These are phyloP conservation scores for Nyctibius bracteatus DNA, from an alignment of 2,113 vertebrate genomes.

Conservation along the genomic window DNA sequence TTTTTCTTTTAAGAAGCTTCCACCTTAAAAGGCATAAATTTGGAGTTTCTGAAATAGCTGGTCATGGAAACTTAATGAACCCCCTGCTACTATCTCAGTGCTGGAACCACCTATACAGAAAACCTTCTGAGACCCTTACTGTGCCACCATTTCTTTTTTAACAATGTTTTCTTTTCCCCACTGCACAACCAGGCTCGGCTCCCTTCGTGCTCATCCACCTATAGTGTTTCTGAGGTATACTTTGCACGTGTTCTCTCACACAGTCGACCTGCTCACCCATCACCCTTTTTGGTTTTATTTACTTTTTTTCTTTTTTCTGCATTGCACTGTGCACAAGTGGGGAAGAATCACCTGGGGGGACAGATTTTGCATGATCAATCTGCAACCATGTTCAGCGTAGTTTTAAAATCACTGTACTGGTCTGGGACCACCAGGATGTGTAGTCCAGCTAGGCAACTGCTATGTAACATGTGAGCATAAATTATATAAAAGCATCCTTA, in stretches of 20 bases:
- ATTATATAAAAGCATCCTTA: neutral
- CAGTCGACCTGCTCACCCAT: slow-evolving; percentile 72
- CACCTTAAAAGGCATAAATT: slow-evolving; percentile 59
- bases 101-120: slow-evolving; percentile 73
- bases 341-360: slow-evolving; percentile 48
- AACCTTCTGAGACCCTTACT: slow-evolving; percentile 73
- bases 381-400: slow-evolving; percentile 59
- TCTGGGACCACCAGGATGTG: neutral
- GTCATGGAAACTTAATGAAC: slow-evolving; percentile 55
- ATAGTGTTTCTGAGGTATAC: slow-evolving; percentile 99
- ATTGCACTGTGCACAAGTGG: slow-evolving; percentile 76
- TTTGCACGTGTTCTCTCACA: slow-evolving; percentile 89
- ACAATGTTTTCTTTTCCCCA: slow-evolving; percentile 86
- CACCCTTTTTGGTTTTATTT: slow-evolving; percentile 67
- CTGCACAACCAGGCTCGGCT: slow-evolving; percentile 97
- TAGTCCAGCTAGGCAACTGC: neutral
- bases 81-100: slow-evolving; percentile 69
- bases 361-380: slow-evolving; percentile 76
- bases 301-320: slow-evolving; percentile 65
- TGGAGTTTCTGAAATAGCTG: slow-evolving; percentile 55
- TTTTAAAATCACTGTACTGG: slow-evolving; percentile 52
- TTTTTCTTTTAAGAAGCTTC: slow-evolving; percentile 24
- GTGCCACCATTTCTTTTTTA: slow-evolving; percentile 78
- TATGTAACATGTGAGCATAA: neutral
- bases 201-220: slow-evolving; percentile 99